Base-by-base conservation (phyloP, 2,797 vertebrate genomes). In the Crocidura indochinensis region DNA sequence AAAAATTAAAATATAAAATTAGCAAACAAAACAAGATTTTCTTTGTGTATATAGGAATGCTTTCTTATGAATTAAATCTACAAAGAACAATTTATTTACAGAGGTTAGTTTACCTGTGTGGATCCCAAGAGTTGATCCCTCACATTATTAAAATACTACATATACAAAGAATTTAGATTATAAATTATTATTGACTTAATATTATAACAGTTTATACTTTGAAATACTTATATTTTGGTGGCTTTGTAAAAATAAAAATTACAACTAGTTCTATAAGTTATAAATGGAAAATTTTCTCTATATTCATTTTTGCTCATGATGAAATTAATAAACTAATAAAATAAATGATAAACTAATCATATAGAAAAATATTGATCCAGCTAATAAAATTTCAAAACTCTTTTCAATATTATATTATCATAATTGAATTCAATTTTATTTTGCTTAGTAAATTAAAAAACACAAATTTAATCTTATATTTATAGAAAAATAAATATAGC, bases 351-450 rank as follows among this genome's bases (percentile, higher is more conserved):
- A 38, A 38, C 38, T 38, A 38, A 38, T 38, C 5, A 95, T 89
- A 91, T 93, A 96, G 94, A 15, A 87, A 96, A 95, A 95, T 95
- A 93, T 3, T 94, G 68, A 79, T 68, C 92, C 64, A 95, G 74
- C 77, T 91, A 87, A 91, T 44, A 95, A 93, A 96, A 95, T 76
- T 94, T 72, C 92, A 87, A 80, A 84, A 84, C 78, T 83, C 14
- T 95, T 84, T 73, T 88, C 88, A 95, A 93, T 38, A 31, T 75
- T 79, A 96, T 56, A 93, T n/a, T 92, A 20, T 44, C 96, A 96
- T 95, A 94, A 95, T 91, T 96, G 64, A 95, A 84, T 94, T 81
- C 91, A 96, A 94, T 95, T 96, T 96, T 92, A 96, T 94, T 96
- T 97, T 95, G 88, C 91, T 24, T 88, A 96, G 67, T 84, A 84